Conservation (phyloP, 2,888 invertebrate species). For the Mesopsocus fuscifrons region DNA sequence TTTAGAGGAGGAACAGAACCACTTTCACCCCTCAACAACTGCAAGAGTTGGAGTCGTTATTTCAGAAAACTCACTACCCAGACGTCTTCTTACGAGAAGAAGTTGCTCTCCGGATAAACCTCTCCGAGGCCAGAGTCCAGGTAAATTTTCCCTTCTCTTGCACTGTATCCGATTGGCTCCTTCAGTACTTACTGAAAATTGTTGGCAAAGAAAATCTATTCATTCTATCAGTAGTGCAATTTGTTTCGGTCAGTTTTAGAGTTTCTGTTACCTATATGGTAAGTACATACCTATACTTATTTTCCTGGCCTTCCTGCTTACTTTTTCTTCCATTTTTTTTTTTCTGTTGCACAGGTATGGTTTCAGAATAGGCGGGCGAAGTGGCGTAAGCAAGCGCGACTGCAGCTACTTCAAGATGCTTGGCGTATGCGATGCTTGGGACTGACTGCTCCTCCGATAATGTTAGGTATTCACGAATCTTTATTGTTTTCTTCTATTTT, state of each 20-base stretch:
- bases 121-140: constrained; percentile 87
- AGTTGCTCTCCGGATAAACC: constrained; percentile 72
- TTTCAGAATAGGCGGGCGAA: constrained; percentile 82
- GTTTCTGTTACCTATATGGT: too few species aligned
- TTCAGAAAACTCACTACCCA: constrained; percentile 89
- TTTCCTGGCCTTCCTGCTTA: too few species aligned
- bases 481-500: too few species aligned
- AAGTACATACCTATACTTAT: too few species aligned
- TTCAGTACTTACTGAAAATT: too few species aligned
- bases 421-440: constrained; percentile 82
- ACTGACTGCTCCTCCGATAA: constrained; percentile 37
- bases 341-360: too few species aligned
- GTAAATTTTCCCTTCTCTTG: too few species aligned
- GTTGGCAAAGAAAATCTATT: not conserved
- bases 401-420: constrained; percentile 72
- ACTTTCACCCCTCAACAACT: constrained; percentile 89
- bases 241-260: too few species aligned
- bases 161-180: not conserved
- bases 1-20: constrained; percentile 72
- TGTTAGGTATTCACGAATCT: constrained; percentile 27
- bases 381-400: constrained; percentile 75
- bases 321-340: too few species aligned
- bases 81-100: constrained; percentile 79
- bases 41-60: constrained; percentile 75
- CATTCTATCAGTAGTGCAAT: not conserved